phyloP scores from a whole-genome alignment of 2,113 vertebrate genomes.

The Pelmatolapia mariae region DNA sequence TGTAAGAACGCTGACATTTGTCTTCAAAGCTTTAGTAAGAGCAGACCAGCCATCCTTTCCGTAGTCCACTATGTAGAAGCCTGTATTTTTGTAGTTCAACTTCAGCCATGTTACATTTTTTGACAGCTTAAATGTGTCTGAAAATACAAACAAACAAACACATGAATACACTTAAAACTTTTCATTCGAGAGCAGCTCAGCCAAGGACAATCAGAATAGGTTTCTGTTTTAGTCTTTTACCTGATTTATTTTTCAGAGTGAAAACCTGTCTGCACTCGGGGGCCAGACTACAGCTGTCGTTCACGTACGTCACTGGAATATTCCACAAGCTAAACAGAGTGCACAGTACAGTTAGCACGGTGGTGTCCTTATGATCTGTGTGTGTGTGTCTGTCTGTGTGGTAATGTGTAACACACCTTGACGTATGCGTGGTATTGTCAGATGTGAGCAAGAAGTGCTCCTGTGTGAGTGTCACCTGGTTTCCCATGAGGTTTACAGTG shows the following conservation, averaged over 20 bases:
- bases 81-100: constrained; percentile 83
- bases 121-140: constrained; percentile 77
- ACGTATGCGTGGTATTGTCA: constrained; percentile 61
- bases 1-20: constrained; percentile 71
- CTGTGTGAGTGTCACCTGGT: constrained; percentile 77
- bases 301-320: constrained; percentile 85
- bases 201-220: neutral
- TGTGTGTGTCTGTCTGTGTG: neutral
- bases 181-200: neutral
- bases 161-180: neutral
- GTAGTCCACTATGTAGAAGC: constrained; percentile 92
- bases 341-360: neutral
- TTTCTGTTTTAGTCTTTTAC: constrained; percentile 58
- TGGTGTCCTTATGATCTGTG: neutral
- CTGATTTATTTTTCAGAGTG: constrained; percentile 79
- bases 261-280: constrained; percentile 65
- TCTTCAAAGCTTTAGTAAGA: constrained; percentile 71
- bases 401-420: constrained; percentile 64
- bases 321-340: constrained; percentile 77
- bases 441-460: constrained; percentile 82
- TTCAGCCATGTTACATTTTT: constrained; percentile 86
- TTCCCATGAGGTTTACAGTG: constrained; percentile 77
- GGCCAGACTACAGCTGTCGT: constrained; percentile 71
- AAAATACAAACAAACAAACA: neutral
- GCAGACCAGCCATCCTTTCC: constrained; percentile 73